These are phyloP conservation scores for Gallinago jamesoni DNA, from an alignment of 2,113 vertebrate genomes.

Conservation along the genomic window DNA sequence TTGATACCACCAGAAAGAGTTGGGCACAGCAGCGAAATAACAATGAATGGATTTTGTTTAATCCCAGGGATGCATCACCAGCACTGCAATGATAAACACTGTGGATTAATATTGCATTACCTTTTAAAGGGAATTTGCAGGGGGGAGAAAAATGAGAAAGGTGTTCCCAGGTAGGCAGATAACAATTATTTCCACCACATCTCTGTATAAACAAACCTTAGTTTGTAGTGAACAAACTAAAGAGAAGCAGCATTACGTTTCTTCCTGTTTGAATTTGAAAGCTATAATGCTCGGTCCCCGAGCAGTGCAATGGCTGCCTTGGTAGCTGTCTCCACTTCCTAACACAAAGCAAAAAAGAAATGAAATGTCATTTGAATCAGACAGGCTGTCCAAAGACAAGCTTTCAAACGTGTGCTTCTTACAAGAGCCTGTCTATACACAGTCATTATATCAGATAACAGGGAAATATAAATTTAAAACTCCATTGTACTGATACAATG, in stretches of 20 bases:
- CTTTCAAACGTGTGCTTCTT: not conserved
- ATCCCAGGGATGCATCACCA: not conserved
- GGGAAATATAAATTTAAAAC: not conserved
- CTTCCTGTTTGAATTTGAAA: not conserved
- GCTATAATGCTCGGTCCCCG: not conserved
- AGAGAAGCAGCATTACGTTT: not conserved
- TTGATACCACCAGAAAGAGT: conserved; percentile 18
- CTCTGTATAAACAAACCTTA: not conserved
- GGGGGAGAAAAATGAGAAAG: not conserved
- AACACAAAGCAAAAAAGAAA: not conserved
- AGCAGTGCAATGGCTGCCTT: not conserved
- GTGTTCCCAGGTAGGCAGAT: not conserved
- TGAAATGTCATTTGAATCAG: not conserved
- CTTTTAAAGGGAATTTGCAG: not conserved
- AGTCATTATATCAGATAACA: not conserved
- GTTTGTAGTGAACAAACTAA: not conserved
- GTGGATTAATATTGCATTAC: not conserved
- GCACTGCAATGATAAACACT: not conserved
- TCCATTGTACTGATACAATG: not conserved
- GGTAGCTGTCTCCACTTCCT: not conserved
- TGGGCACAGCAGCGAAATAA: not conserved
- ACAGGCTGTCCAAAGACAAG: not conserved
- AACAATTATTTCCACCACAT: not conserved
- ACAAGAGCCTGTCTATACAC: not conserved
- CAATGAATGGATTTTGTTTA: not conserved